phyloP scores from a whole-genome alignment of 2,797 vertebrate genomes.

The Toxotes lorentzi region DNA sequence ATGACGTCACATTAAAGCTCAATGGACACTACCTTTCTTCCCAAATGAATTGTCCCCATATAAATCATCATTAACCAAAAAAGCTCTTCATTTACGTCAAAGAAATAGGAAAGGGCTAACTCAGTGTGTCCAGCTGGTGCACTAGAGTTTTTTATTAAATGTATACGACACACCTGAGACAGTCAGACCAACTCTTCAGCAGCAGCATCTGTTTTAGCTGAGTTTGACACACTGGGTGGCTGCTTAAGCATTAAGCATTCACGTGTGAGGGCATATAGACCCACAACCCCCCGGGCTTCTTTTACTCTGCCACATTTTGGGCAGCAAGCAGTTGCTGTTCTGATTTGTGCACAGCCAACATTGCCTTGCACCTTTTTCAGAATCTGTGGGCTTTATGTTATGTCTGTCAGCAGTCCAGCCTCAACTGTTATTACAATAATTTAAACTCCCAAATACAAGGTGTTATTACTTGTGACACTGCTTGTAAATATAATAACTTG shows the following conservation, averaged over 20 bases:
- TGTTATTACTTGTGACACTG: slow-evolving; percentile 16
- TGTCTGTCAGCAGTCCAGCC: slow-evolving; percentile 7
- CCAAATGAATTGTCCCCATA: background rate
- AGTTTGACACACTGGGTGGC: slow-evolving; percentile 63
- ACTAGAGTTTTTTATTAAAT: slow-evolving; percentile 24
- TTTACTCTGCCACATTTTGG: slow-evolving; percentile 41
- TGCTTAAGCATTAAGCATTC: slow-evolving; percentile 64
- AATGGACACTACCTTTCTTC: slow-evolving; percentile 9
- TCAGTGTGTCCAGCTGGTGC: slow-evolving; percentile 27
- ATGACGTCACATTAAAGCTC: background rate
- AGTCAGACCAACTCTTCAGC: slow-evolving; percentile 38
- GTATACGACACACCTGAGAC: slow-evolving; percentile 25
- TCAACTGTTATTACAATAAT: slow-evolving; percentile 18
- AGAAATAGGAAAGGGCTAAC: background rate
- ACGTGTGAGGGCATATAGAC: slow-evolving; percentile 43
- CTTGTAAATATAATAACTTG: background rate
- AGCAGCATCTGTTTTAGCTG: slow-evolving; percentile 47
- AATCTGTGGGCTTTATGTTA: slow-evolving; percentile 28
- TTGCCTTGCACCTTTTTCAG: slow-evolving; percentile 25
- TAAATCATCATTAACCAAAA: slow-evolving; percentile 21
- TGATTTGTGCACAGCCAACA: slow-evolving; percentile 42
- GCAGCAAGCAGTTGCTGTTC: slow-evolving; percentile 36
- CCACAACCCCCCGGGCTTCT: slow-evolving; percentile 19
- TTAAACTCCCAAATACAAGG: slow-evolving; percentile 9
- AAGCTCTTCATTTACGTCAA: slow-evolving; percentile 28